phyloP scores from a whole-genome alignment of 2,113 vertebrate species.

The Electrona antarctica region DNA sequence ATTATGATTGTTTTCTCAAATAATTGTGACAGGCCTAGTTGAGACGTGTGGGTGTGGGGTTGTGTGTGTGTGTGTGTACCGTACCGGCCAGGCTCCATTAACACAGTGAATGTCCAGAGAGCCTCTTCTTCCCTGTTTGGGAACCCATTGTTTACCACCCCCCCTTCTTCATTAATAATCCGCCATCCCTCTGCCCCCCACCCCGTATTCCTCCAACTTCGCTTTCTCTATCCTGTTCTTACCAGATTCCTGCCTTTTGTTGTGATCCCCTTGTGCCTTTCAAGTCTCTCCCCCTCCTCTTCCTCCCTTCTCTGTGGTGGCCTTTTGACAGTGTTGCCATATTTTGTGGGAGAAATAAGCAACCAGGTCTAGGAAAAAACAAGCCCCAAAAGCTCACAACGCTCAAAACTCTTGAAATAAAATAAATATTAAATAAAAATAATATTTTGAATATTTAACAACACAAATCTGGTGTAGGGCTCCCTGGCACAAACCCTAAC shows the following conservation, averaged over 20 bases:
- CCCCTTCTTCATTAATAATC: conserved; percentile 69
- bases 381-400: too few relatives aligned
- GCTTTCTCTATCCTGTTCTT: conserved; percentile 22
- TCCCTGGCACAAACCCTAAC: too few relatives aligned
- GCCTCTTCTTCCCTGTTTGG: conserved; percentile 27
- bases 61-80: conserved; percentile 10
- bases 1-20: too few relatives aligned
- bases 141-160: conserved; percentile 54
- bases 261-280: conserved; percentile 46
- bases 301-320: conserved; percentile 33
- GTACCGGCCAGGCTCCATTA: conserved; percentile 35
- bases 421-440: too few relatives aligned
- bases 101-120: conserved; percentile 21
- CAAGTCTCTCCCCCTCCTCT: conserved; percentile 27
- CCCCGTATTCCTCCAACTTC: conserved; percentile 31
- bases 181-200: conserved; percentile 51
- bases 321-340: conserved; percentile 19
- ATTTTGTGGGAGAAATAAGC: too few relatives aligned
- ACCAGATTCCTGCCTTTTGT: conserved; percentile 61
- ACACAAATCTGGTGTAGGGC: too few relatives aligned
- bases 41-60: conserved; percentile 19
- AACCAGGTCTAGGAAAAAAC: too few relatives aligned
- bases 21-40: not conserved
- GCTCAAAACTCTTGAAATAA: too few relatives aligned
- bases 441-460: too few relatives aligned